These are phyloP conservation scores for Sarcophaga subvicina DNA, from an alignment of 2,888 invertebrate species.

Conservation along the genomic window DNA sequence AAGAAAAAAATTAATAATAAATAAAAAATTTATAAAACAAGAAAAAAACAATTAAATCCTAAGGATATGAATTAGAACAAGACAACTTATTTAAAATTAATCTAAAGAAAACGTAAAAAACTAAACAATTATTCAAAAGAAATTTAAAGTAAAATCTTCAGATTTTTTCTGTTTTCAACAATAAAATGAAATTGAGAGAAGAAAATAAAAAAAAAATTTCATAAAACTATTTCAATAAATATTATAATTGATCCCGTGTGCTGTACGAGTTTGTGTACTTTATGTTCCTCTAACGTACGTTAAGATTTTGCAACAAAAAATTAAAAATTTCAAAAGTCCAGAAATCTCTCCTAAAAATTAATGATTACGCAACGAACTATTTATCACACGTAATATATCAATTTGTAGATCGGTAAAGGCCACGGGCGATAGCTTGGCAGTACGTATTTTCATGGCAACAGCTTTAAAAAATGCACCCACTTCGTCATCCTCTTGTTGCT, in stretches of 20 bases:
- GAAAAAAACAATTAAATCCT: slow-evolving; percentile 36
- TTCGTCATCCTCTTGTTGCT: slow-evolving; percentile 76
- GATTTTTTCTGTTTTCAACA: not conserved
- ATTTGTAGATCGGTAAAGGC: slow-evolving; percentile 80
- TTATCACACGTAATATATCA: slow-evolving; percentile 78
- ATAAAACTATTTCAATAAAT: not conserved
- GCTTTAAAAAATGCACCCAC: slow-evolving; percentile 80
- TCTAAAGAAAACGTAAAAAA: slow-evolving; percentile 14
- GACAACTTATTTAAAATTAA: slow-evolving; percentile 32
- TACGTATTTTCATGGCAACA: slow-evolving; percentile 80
- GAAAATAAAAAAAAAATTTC: too few species aligned
- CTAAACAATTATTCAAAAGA: slow-evolving; percentile 2
- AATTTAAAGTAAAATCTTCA: not conserved
- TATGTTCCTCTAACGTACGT: not conserved
- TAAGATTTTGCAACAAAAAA: slow-evolving; percentile 15
- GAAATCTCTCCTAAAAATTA: slow-evolving; percentile 50
- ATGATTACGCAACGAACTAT: slow-evolving; percentile 76
- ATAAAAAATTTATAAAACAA: slow-evolving; percentile 15
- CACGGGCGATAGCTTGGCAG: slow-evolving; percentile 77
- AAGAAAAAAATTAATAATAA: not conserved
- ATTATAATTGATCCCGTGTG: slow-evolving; percentile 58
- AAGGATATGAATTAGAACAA: slow-evolving; percentile 35
- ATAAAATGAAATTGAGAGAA: too few species aligned
- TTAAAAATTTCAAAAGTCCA: slow-evolving; percentile 20
- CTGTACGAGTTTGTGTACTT: slow-evolving; percentile 26